Base-by-base conservation (phyloP, 1,140 invertebrate species). In the Oryctes rhinoceros region DNA sequence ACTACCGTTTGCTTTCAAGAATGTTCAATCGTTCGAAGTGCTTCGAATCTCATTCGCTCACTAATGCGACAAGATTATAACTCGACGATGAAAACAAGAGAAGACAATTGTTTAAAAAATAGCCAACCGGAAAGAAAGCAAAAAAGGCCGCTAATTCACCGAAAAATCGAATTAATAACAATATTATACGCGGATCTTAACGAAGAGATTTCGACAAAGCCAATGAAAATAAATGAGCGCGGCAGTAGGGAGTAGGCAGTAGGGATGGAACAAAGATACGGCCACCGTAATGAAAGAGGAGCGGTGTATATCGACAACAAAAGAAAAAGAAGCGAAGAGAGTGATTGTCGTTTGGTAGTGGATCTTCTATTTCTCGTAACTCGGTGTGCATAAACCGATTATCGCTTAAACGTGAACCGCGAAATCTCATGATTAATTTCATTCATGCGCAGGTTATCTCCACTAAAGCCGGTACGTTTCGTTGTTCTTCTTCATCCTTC, bases 381-480 rank as follows among this genome's bases (percentile, higher is more conserved):
- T 18, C 53, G 53, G 53, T 59, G 53, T 59, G 53, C 53, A 59
- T 59, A 59, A 59, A 59, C 53, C 53, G 53, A 59, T 59, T 59
- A 59, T 59, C 53, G 53, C 15, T 59, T 59, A 59, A 59, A 59
- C 53, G 15, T 59, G 53, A 59, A 18, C 53, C 53, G 53, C 53
- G 18, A 59, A 59, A 59, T 59, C 53, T 59, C 53, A 18, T 59
- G 53, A 59, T 59, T 59, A 59, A 59, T 59, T 59, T 59, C 53
- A 59, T 59, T 59, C 53, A 59, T 59, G 53, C 53, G 53, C 53
- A 15, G 13, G 15, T 59, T 59, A 59, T 59, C 53, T 59, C 53
- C 13, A 7, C 53, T 18, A 18, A 59, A 59, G 53, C 15, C n/a
- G 53, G 15, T 59, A 59, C 53, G 53, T 18, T 18, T 59, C 53